These are phyloP conservation scores for Luffia ferchaultella DNA, from an alignment of 2,888 invertebrate species.

Conservation along the genomic window DNA sequence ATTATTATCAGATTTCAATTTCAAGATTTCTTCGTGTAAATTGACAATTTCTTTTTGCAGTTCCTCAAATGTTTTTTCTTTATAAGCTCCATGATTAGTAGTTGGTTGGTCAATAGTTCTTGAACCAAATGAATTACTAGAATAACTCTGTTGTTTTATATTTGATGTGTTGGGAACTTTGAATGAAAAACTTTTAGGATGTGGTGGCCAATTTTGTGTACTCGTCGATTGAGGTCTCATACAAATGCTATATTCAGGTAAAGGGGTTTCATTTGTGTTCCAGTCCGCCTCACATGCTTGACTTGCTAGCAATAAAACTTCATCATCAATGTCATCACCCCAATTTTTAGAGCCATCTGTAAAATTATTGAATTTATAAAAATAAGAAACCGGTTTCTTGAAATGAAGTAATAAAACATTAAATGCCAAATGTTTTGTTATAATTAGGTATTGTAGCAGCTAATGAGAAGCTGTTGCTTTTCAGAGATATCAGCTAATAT, in stretches of 20 bases:
- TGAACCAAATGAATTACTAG: too few relatives aligned
- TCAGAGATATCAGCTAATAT: too few relatives aligned
- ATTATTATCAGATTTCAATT: conserved; percentile 43
- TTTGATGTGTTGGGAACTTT: not conserved
- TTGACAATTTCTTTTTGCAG: not conserved
- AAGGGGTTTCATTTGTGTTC: conserved; percentile 22
- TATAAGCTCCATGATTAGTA: not conserved
- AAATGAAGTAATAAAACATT: too few relatives aligned
- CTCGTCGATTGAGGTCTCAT: conserved; percentile 47
- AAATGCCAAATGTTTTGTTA: too few relatives aligned
- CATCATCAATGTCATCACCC: conserved; percentile 57
- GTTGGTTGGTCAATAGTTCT: too few relatives aligned
- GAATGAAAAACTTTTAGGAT: not conserved
- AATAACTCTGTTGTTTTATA: not conserved
- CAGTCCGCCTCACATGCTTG: conserved; percentile 52
- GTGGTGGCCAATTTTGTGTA: conserved; percentile 29
- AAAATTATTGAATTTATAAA: too few relatives aligned
- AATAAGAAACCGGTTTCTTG: too few relatives aligned
- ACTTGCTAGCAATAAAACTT: conserved; percentile 50
- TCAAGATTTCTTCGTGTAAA: conserved; percentile 46
- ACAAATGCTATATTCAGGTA: conserved; percentile 45
- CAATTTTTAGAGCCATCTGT: conserved; percentile 26
- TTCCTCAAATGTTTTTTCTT: not conserved
- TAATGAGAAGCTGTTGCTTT: too few relatives aligned
- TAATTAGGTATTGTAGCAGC: too few relatives aligned